These are phyloP conservation scores for Trididemnum clinides DNA, from an alignment of 23 tunicate genomes.

Conservation along the genomic window DNA sequence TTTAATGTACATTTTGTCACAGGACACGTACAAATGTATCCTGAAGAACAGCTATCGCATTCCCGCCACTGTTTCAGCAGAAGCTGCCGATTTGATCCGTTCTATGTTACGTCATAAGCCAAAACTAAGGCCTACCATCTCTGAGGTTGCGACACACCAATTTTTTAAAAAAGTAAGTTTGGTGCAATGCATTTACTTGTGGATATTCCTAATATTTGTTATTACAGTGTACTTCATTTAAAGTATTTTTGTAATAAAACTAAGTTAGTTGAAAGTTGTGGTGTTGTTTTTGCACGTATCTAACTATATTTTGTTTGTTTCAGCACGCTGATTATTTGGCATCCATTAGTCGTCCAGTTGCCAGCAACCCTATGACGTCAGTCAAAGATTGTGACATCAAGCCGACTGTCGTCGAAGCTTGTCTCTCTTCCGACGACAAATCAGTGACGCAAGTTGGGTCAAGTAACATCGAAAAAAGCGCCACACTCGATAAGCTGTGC, in stretches of 20 bases:
- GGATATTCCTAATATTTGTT: too few relatives aligned
- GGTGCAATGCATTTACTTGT: too few relatives aligned
- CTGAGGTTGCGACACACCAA: constrained; percentile 61
- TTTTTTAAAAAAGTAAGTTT: constrained; percentile 74
- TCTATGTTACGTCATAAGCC: constrained; percentile 78
- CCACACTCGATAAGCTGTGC: neutral
- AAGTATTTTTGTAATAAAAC: too few relatives aligned
- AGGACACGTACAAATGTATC: constrained; percentile 97
- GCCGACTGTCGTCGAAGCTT: neutral
- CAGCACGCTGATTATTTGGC: neutral
- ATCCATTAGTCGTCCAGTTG: neutral
- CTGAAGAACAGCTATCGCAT: constrained; percentile 80
- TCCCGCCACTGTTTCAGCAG: constrained; percentile 69
- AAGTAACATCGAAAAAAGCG: neutral
- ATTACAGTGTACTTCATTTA: too few relatives aligned
- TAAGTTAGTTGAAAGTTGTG: too few relatives aligned
- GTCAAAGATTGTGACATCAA: neutral
- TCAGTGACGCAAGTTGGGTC: neutral
- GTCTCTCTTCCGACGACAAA: constrained; percentile 1
- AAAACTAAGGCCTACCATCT: constrained; percentile 54
- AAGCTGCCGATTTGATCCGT: constrained; percentile 79
- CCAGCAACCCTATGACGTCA: too few relatives aligned
- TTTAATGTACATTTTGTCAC: neutral
- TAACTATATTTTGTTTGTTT: neutral
- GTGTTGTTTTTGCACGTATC: too few relatives aligned